Evolutionary conservation across 2,797 vertebrate species (phyloP), one percentile per base, ranked within the genome.

Genomic region (Epinephelus awoara): DNA sequence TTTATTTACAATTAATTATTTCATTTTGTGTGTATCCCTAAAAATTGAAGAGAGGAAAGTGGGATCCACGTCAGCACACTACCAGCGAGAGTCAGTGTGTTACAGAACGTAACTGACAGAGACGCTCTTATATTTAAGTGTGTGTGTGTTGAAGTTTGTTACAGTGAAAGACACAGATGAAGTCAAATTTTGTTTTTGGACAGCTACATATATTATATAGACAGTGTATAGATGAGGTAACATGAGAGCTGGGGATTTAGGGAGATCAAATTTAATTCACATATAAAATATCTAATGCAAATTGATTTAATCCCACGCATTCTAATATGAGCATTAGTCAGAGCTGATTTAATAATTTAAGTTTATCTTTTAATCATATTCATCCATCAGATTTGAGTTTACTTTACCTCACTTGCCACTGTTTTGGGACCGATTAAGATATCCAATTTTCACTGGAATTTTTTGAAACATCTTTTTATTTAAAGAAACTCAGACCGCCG

Each of bases 211-310:
- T 46, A 11, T 34, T 34, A 34, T 34, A 34, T 34, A 34, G 34
- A 34, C 9, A 46, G 17, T 12, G 47, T 27, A 13, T 23, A 23
- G n/a, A 40, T 50, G 49, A 21, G 40, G 11, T 3, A 66, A 61
- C 9, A 17, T 68, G 27, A n/a, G 15, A 21, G 6, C 17, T 57
- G 46, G 47, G 64, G 42, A 65, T 67, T 67, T 11, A 46, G 17
- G 6, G 13, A 46, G 6, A 68, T 49, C 51, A 51, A 25, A 72
- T 56, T 13, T 52, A 5, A 57, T 42, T 75, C 17, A 46, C 21
- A 44, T 34, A 14, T 58, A 51, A 63, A 72, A 25, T 52, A 55
- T 71, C 11, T 21, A 40, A 55, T 57, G 5, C 6, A 50, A 49
- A 29, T 7, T 50, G 38, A 44, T 59, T 42, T 6, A 9, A 34